A percentile compares a stretch with the other conserved stretches of the same genome.
Conservation (phyloP, 2,797 vertebrate genomes). For the Melanotaenia trifasciata region DNA sequence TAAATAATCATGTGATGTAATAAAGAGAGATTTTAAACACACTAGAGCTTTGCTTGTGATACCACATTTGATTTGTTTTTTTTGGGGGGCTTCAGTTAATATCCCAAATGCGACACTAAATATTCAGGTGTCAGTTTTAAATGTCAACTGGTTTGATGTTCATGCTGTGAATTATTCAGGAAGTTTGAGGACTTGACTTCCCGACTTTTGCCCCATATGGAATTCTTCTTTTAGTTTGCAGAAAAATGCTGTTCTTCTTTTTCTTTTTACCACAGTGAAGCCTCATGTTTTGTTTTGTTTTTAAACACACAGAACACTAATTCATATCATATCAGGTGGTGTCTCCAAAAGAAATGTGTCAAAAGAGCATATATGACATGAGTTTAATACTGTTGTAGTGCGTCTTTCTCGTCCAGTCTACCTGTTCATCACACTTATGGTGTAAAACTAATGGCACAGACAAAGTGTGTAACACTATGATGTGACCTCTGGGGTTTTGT, state of each 20-base stretch:
- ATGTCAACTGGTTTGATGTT: conserved; percentile 42
- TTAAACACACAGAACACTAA: conserved; percentile 14
- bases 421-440: conserved; percentile 19
- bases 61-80: conserved; percentile 23
- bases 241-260: background rate
- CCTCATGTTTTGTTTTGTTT: background rate
- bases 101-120: background rate
- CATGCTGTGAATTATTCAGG: conserved; percentile 52
- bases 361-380: conserved; percentile 13
- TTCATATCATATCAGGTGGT: conserved; percentile 1
- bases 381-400: conserved; percentile 15
- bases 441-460: conserved; percentile 43
- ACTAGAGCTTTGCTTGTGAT: conserved; percentile 54
- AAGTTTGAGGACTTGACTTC: conserved; percentile 27
- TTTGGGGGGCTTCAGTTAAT: conserved; percentile 25
- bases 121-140: conserved; percentile 47
- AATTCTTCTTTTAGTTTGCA: conserved; percentile 22
- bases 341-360: conserved; percentile 23
- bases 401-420: conserved; percentile 26
- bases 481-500: conserved; percentile 51
- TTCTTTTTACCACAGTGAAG: background rate
- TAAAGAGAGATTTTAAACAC: conserved; percentile 55
- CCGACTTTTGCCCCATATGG: conserved; percentile 9
- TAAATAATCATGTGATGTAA: conserved; percentile 42
- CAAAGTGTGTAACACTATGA: conserved; percentile 36